These are phyloP conservation scores for Fundulus diaphanus DNA, from an alignment of 2,797 vertebrate genomes.

Conservation along the genomic window DNA sequence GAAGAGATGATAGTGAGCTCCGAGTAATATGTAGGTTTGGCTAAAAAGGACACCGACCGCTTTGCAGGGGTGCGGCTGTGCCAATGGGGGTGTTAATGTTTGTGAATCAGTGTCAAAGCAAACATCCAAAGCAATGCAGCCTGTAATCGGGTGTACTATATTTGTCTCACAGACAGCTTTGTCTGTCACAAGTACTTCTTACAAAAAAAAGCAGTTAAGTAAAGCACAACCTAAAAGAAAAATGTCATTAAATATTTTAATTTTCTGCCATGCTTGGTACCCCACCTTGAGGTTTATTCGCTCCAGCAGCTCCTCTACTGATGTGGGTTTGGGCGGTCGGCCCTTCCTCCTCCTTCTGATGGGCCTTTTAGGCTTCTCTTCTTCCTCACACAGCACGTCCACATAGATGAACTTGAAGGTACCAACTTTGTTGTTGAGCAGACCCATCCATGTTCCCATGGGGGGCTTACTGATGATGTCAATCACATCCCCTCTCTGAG, in stretches of 20 bases:
- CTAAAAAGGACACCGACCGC: slow-evolving; percentile 45
- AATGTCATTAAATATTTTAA: neutral
- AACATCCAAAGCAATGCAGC: slow-evolving; percentile 22
- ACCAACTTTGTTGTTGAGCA: slow-evolving; percentile 98
- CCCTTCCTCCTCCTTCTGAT: slow-evolving; percentile 91
- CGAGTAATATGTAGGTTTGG: slow-evolving; percentile 32
- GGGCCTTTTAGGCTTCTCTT: slow-evolving; percentile 94
- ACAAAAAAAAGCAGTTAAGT: neutral
- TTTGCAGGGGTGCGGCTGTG: slow-evolving; percentile 38
- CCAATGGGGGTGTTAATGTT: slow-evolving; percentile 62
- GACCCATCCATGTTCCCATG: slow-evolving; percentile 99
- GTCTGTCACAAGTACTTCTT: slow-evolving; percentile 15
- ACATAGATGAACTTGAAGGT: slow-evolving; percentile 99
- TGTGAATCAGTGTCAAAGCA: slow-evolving; percentile 46
- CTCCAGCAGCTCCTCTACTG: slow-evolving; percentile 95
- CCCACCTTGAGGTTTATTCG: slow-evolving; percentile 95
- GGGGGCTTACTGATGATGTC: slow-evolving; percentile 99
- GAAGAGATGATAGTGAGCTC: slow-evolving; percentile 44
- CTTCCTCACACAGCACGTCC: slow-evolving; percentile 93
- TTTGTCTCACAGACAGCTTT: slow-evolving; percentile 33
- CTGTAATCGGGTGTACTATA: slow-evolving; percentile 45
- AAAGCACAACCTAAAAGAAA: neutral
- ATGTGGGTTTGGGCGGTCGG: slow-evolving; percentile 92
- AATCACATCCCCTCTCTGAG: slow-evolving; percentile 94
- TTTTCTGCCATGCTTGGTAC: neutral